Evolutionary conservation across 2,113 vertebrate genomes (phyloP), one percentile per base, ranked within the genome.

Genomic region (Stomatorhinus ivindoensis): DNA sequence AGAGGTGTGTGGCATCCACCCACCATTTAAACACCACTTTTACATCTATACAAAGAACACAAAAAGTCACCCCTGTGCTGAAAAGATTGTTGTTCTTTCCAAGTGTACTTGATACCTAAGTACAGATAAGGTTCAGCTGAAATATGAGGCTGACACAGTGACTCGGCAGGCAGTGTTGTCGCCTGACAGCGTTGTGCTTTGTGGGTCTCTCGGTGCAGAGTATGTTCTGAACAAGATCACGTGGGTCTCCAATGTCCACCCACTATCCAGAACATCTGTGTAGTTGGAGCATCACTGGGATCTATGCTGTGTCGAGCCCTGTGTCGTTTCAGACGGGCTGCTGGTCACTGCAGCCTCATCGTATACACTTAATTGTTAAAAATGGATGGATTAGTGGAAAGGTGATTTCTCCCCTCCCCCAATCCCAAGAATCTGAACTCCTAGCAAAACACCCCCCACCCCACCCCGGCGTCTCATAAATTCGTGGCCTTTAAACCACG

Each of bases 401-500:
- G 42, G 17, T 83, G 44, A 46, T 42, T 21, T 44, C 42, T 42
- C 42, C 19, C 3, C 42, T 4, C 42, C 80, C 27, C n/a, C 46
- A 17, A 50, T n/a, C 24, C 19, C n/a, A 10, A 86, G 47, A 48
- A 86, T 27, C 47, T 48, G 9, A 48, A 50, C 24, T 31, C 47
- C 11, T 6, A 31, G 44, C 61, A 65, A 48, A 47, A 35, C 15
- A 31, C 6, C 13, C 1, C 42, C 48, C 6, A 13, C 21, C 21
- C 2, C 42, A 27, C 4, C 24, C 19, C 19, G 15, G 13, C 17
- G 21, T 21, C 73, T 58, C 10, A 21, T 88, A 88, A 83, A 89
- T 39, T 11, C 31, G 21, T 89, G 85, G 90, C 89, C 69, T 89
- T 89, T 91, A 80, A 82, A 84, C 24, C 21, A 24, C 8, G 2